Percentiles rank a stretch among this genome's conserved stretches.
Evolutionary conservation across 2,113 vertebrate species (phyloP).

Genomic region (Phrynosoma platyrhinos): DNA sequence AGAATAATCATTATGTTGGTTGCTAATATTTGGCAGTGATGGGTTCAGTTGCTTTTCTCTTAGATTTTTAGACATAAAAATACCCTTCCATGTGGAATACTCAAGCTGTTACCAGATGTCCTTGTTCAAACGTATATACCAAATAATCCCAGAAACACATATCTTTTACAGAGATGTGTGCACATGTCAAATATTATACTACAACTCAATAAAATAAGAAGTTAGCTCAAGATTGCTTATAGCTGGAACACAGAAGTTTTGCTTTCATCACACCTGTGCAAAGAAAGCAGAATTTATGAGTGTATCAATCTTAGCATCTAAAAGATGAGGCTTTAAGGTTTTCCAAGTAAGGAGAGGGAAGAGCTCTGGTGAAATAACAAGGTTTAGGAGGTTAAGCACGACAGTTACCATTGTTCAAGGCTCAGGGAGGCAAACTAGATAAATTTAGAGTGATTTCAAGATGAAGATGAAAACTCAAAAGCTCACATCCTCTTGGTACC

Average conservation of each 20-base stretch:
- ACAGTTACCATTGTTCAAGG: background rate
- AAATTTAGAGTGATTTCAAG: background rate
- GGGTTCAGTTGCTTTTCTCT: background rate
- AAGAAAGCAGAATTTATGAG: background rate
- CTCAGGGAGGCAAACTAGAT: background rate
- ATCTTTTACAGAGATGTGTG: background rate
- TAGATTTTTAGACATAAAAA: background rate
- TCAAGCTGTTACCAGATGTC: background rate
- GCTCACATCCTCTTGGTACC: no score
- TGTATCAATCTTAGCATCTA: background rate
- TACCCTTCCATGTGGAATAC: background rate
- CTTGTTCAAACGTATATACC: background rate
- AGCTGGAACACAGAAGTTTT: background rate
- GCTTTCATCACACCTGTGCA: background rate
- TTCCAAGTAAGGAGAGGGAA: background rate
- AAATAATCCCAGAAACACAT: background rate
- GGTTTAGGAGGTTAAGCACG: background rate
- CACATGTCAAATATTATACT: background rate
- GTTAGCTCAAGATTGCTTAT: background rate
- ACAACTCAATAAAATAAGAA: background rate
- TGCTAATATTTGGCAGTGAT: background rate
- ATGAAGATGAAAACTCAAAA: background rate
- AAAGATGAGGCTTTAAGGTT: background rate
- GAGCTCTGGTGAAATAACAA: background rate
- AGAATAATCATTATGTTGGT: slow-evolving; percentile 21